Evolutionary conservation across 2,888 invertebrate species (phyloP).

Genomic region (Conistra vaccinii): DNA sequence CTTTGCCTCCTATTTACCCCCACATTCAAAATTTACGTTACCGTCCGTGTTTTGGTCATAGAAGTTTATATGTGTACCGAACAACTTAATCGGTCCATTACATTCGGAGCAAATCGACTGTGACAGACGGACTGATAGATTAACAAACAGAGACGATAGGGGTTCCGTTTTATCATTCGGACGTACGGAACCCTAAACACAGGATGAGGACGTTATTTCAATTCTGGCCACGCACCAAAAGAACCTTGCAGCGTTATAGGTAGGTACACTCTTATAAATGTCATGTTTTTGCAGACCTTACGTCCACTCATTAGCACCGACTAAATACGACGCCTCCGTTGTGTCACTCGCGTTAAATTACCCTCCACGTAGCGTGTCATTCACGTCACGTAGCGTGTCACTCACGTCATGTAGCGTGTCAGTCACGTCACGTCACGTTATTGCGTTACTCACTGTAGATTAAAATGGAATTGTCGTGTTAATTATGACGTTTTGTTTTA

Average conservation of each 20-base stretch:
- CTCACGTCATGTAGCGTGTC: constrained; percentile 12
- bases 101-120: too few relatives aligned
- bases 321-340: constrained; percentile 31
- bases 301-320: constrained; percentile 38
- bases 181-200: too few relatives aligned
- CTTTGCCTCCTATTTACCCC: too few relatives aligned
- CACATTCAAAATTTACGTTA: too few relatives aligned
- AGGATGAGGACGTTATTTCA: neutral
- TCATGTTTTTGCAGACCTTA: constrained; percentile 40
- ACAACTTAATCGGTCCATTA: too few relatives aligned
- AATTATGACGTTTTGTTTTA: constrained; percentile 8
- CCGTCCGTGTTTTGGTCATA: too few relatives aligned
- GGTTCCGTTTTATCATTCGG: too few relatives aligned
- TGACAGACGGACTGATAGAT: too few relatives aligned
- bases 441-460: constrained; percentile 6
- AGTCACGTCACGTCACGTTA: constrained; percentile 14
- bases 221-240: neutral
- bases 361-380: constrained; percentile 11
- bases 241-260: too few relatives aligned
- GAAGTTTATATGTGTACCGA: too few relatives aligned
- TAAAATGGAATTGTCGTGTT: constrained; percentile 16
- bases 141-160: too few relatives aligned
- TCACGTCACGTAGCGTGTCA: constrained; percentile 12
- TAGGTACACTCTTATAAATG: neutral
- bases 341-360: constrained; percentile 28